Evolutionary conservation across 2,113 vertebrate genomes (phyloP).

Genomic region (Herpailurus yagouaroundi): DNA sequence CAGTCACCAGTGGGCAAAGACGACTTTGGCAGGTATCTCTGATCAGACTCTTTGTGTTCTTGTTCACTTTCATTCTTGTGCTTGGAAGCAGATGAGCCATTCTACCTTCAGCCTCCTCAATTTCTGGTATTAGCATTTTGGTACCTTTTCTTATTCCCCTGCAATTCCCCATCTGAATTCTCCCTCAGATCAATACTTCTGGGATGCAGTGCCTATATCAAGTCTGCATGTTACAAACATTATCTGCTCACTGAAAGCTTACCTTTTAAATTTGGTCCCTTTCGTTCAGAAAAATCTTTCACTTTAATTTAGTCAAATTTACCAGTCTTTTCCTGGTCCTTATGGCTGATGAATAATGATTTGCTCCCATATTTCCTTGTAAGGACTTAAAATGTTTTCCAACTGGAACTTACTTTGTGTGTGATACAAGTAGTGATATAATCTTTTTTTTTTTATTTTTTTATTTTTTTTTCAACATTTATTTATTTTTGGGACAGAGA

Average conservation of each 20-base stretch:
- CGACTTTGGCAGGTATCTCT: neutral
- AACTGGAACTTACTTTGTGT: neutral
- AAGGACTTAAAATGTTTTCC: neutral
- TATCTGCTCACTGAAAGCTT: neutral
- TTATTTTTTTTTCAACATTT: neutral
- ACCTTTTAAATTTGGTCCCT: neutral
- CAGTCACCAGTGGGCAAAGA: neutral
- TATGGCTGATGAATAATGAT: neutral
- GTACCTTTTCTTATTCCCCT: neutral
- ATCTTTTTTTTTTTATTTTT: neutral
- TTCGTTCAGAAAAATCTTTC: neutral
- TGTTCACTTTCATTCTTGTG: neutral
- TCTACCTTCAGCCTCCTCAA: neutral
- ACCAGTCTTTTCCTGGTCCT: neutral
- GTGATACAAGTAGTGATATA: neutral
- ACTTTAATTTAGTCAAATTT: neutral
- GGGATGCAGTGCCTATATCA: neutral
- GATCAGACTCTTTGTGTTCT: neutral
- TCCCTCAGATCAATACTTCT: neutral
- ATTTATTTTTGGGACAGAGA: too few relatives aligned
- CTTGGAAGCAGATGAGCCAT: neutral
- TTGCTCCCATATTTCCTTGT: neutral
- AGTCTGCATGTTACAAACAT: neutral
- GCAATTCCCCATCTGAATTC: neutral
- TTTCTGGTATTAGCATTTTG: neutral